A percentile compares a stretch with the other conserved stretches of the same genome.
Evolutionary conservation across 1,140 invertebrate genomes (phyloP).

Genomic region (Platorchestia sp.): DNA sequence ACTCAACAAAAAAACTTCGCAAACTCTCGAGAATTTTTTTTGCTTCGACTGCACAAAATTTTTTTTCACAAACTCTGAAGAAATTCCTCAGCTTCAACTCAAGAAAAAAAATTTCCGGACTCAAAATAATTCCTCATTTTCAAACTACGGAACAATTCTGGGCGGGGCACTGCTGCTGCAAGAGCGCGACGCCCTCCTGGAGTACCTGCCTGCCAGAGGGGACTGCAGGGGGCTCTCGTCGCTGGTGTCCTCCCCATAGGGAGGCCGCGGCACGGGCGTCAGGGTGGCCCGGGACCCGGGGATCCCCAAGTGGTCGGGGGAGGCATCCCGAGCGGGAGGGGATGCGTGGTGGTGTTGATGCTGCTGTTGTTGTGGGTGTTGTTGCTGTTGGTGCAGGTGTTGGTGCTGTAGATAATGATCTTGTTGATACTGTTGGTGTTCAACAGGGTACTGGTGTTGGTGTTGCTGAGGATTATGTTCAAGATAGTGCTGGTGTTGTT

Average conservation of each 20-base stretch:
- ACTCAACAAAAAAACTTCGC: too few species aligned
- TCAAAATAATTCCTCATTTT: too few species aligned
- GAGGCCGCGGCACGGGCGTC: not conserved
- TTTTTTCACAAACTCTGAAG: too few species aligned
- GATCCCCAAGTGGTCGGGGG: constrained; percentile 43
- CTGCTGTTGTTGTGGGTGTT: not conserved
- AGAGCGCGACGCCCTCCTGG: not conserved
- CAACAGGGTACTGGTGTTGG: not conserved
- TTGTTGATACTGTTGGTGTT: too few species aligned
- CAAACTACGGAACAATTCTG: too few species aligned
- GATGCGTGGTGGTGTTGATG: not conserved
- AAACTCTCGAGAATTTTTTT: too few species aligned
- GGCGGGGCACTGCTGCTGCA: not conserved
- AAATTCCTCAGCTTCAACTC: too few species aligned
- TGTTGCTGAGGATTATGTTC: too few species aligned
- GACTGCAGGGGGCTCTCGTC: constrained; percentile 17
- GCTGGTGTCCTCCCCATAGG: not conserved
- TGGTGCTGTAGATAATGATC: too few species aligned
- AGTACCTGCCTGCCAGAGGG: not conserved
- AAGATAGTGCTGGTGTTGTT: not conserved
- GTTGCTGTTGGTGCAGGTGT: too few species aligned
- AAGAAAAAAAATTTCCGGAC: too few species aligned
- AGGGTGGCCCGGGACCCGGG: constrained; percentile 23
- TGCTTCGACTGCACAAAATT: too few species aligned
- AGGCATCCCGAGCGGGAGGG: not conserved